phyloP scores from a whole-genome alignment of 2,797 vertebrate species.

The Hypotaenidia philippensis region DNA sequence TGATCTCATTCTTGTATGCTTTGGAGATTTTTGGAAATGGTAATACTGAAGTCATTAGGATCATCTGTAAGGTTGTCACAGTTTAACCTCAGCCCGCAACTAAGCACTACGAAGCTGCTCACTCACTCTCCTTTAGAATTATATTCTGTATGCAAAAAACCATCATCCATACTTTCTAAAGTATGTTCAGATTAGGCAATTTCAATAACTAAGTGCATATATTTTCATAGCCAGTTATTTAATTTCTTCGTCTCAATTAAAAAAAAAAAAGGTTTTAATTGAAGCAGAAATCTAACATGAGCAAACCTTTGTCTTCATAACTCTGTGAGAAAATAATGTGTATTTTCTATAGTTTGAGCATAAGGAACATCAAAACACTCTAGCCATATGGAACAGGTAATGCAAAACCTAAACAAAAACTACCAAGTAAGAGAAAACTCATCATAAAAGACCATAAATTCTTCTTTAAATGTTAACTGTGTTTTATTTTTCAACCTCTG shows the following conservation, averaged over 20 bases:
- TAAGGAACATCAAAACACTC: neutral
- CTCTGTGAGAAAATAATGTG: neutral
- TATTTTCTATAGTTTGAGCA: neutral
- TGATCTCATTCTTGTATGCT: neutral
- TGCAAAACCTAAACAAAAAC: neutral
- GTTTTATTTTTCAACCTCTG: neutral
- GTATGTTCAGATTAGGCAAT: neutral
- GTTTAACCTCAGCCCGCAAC: no score
- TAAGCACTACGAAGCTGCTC: no score
- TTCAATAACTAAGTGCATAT: neutral
- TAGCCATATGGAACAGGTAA: neutral
- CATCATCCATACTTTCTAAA: neutral
- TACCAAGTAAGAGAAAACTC: neutral
- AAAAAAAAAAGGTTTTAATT: neutral
- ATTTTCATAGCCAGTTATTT: conserved; percentile 9
- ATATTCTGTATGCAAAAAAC: neutral
- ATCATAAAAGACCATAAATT: neutral
- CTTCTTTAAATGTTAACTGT: neutral
- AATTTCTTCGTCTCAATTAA: neutral
- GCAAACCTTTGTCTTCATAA: neutral
- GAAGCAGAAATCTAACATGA: neutral
- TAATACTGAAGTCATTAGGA: neutral
- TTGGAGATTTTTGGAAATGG: neutral
- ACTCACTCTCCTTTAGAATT: no score
- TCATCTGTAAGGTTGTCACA: neutral